Percentiles rank a stretch among this genome's conserved stretches.
Evolutionary conservation across 2,113 vertebrate species (phyloP).

Genomic region (Rousettus leschenaultii): DNA sequence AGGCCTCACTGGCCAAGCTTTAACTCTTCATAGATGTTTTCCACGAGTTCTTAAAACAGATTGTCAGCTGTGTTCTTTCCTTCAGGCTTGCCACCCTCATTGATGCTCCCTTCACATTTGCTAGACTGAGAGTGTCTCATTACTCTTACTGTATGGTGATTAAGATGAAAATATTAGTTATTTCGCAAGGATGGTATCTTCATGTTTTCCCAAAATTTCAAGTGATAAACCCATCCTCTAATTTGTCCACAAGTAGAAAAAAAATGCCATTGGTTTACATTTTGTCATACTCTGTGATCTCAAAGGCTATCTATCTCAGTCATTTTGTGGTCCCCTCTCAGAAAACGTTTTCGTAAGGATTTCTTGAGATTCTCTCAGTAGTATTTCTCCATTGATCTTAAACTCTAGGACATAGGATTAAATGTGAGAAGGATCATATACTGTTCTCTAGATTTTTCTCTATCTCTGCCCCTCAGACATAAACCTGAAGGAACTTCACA

Average conservation of each 20-base stretch:
- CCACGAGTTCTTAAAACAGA: neutral
- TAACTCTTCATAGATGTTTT: too few relatives aligned
- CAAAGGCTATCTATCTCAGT: neutral
- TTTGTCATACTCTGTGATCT: neutral
- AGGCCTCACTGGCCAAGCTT: neutral
- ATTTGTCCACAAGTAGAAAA: neutral
- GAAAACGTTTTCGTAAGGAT: neutral
- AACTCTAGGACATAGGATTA: accelerated
- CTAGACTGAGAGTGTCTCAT: too few relatives aligned
- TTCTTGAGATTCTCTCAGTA: neutral
- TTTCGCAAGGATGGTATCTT: neutral
- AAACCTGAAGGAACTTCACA: neutral
- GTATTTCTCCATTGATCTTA: neutral
- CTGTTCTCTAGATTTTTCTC: neutral
- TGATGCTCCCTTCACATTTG: neutral
- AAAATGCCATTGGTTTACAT: neutral
- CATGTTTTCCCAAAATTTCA: neutral
- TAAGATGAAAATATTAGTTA: neutral
- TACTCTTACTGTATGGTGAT: neutral
- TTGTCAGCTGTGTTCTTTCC: accelerated
- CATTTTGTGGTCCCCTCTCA: neutral
- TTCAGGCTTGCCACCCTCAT: accelerated
- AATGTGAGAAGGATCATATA: accelerated
- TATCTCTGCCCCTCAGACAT: neutral
- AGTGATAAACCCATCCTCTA: neutral